Conservation (phyloP, 2,797 vertebrate species). For the Pseudotriccus pelzelni region DNA sequence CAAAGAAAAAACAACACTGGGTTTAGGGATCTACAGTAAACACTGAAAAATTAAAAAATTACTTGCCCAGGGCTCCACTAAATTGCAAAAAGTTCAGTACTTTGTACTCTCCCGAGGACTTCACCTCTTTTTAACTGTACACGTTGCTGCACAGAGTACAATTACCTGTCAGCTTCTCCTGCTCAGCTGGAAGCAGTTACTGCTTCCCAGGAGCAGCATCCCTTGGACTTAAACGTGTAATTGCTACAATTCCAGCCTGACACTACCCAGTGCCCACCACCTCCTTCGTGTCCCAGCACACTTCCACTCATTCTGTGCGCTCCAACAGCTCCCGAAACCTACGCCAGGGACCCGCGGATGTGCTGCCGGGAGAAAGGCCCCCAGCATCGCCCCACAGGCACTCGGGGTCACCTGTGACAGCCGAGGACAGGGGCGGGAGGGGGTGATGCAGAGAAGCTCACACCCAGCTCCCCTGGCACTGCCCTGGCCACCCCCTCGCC, state of each 20-base stretch:
- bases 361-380: background rate
- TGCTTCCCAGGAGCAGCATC: background rate
- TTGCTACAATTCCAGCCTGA: background rate
- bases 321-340: accelerated
- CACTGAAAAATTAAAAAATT: background rate
- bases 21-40: background rate
- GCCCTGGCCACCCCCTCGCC: background rate
- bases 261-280: accelerated
- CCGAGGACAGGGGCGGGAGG: accelerated
- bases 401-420: background rate
- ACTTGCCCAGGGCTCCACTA: background rate
- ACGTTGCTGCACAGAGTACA: background rate
- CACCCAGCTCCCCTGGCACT: accelerated
- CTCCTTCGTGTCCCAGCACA: background rate
- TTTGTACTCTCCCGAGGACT: background rate
- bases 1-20: background rate
- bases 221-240: background rate
- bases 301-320: accelerated
- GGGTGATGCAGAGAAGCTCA: background rate
- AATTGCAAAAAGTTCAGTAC: background rate
- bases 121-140: background rate
- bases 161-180: background rate
- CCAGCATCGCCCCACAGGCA: accelerated
- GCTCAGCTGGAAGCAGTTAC: background rate
- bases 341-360: accelerated